Evolutionary conservation across 2,888 invertebrate genomes (phyloP), one percentile per base, ranked within the genome.

Genomic region (Gari tellinella): DNA sequence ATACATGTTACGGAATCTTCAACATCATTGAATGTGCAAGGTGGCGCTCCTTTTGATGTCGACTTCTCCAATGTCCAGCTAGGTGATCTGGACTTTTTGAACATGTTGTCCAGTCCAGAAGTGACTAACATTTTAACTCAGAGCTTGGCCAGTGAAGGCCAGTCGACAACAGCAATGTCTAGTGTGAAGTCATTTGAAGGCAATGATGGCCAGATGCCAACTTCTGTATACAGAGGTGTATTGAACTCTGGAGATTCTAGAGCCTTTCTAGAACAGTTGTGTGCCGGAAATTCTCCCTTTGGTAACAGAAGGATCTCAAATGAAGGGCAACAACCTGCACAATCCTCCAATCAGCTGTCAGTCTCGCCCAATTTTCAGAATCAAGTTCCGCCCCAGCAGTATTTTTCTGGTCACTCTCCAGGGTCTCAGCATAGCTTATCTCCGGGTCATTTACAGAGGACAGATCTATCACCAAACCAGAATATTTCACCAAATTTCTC

Each of bases 31-130:
- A 31, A 31, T 31, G 31, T 31, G 5, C 31, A 31, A 31, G 10
- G 31, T 26, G 19, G 45, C 17, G 49, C 41, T n/a, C 48, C 58
- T 23, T 79, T 68, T 64, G 57, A 58, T 31, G 79, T 79, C 5
- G 79, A 79, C 45, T 79, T 79, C 48, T 67, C 67, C 23, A 46
- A 17, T n/a, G 74, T 79, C 21, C 62, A 57, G 2, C 41, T 79
- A 14, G 65, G 68, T 19, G 72, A 79, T 25, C 46, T 79, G 5
- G 74, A 79, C 64, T 79, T 79, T 53, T 46, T 78, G 19, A 49
- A 62, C 3, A 58, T 78, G 66, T 51, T 75, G n/a, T 60, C 56
- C 12, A 77, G 72, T 49, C 72, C 76, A 12, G 68, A 72, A 12
- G 23, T 68, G 17, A 31, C 31, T n/a, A 62, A 26, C n/a, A 26